A percentile compares a stretch with the other conserved stretches of the same genome.
phyloP scores from a whole-genome alignment of 2,888 invertebrate species.

The Dilophus febrilis region DNA sequence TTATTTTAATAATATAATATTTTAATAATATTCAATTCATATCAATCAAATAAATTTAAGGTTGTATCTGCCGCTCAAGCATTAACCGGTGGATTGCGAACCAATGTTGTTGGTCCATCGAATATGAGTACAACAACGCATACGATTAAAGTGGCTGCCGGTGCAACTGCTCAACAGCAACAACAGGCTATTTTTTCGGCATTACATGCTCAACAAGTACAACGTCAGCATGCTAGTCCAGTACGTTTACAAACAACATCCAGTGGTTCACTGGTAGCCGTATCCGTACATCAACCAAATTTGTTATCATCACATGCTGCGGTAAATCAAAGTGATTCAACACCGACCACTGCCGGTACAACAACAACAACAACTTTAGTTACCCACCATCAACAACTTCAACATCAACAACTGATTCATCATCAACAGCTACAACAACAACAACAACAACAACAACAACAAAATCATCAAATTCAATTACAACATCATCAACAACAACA shows the following conservation, averaged over 20 bases:
- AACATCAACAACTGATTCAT: too few relatives aligned
- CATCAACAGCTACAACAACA: too few relatives aligned
- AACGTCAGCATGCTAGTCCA: constrained; percentile 38
- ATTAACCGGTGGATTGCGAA: constrained; percentile 32
- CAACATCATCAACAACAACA: constrained; percentile 13
- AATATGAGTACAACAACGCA: constrained; percentile 23
- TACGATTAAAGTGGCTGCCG: constrained; percentile 20
- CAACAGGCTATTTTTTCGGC: constrained; percentile 38
- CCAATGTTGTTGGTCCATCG: constrained; percentile 29
- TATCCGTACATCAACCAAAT: constrained; percentile 38
- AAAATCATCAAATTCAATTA: constrained; percentile 17
- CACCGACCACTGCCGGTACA: too few relatives aligned
- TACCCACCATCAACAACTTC: too few relatives aligned
- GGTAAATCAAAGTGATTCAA: too few relatives aligned
- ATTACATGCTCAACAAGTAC: constrained; percentile 36
- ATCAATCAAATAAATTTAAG: constrained; percentile 18
- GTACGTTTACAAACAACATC: constrained; percentile 39
- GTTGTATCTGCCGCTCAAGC: constrained; percentile 34
- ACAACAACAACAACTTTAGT: too few relatives aligned
- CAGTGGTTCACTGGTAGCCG: constrained; percentile 37
- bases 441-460: too few relatives aligned
- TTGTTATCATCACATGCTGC: too few relatives aligned
- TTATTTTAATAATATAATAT: constrained; percentile 3
- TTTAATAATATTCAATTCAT: background rate
- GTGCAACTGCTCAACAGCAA: constrained; percentile 22